A percentile compares a stretch with the other conserved stretches of the same genome.
Evolutionary conservation across 2,888 invertebrate genomes (phyloP).

Genomic region (Andricus quercusramuli): DNA sequence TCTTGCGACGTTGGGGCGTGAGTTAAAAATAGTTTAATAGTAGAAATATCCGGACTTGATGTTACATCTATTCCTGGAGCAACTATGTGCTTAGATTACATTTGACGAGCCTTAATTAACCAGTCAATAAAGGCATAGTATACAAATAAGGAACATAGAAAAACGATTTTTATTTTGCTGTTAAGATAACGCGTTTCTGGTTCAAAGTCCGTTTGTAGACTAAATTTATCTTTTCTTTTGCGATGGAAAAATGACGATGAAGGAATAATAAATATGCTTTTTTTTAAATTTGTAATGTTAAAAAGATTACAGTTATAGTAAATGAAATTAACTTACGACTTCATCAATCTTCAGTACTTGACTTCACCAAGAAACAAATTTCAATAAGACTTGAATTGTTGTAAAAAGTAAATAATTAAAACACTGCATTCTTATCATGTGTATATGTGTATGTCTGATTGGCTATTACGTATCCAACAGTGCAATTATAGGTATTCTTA

Average conservation of each 20-base stretch:
- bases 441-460: background rate
- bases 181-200: background rate
- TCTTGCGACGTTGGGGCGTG: background rate
- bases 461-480: background rate
- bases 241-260: no score
- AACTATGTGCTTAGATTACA: background rate
- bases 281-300: no score
- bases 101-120: slow-evolving; percentile 14
- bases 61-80: slow-evolving; percentile 6
- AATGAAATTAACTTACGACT: background rate
- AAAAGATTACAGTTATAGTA: no score
- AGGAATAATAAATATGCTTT: no score
- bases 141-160: slow-evolving; percentile 17
- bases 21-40: background rate
- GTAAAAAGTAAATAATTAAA: background rate
- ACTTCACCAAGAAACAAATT: no score
- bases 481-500: slow-evolving; percentile 6
- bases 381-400: no score
- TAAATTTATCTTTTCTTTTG: background rate
- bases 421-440: background rate
- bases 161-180: background rate
- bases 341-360: background rate
- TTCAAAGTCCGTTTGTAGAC: background rate
- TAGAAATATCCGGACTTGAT: background rate
- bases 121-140: background rate